These are phyloP conservation scores for Sebastes schlegelii DNA, from an alignment of 2,113 vertebrate species.

Conservation along the genomic window DNA sequence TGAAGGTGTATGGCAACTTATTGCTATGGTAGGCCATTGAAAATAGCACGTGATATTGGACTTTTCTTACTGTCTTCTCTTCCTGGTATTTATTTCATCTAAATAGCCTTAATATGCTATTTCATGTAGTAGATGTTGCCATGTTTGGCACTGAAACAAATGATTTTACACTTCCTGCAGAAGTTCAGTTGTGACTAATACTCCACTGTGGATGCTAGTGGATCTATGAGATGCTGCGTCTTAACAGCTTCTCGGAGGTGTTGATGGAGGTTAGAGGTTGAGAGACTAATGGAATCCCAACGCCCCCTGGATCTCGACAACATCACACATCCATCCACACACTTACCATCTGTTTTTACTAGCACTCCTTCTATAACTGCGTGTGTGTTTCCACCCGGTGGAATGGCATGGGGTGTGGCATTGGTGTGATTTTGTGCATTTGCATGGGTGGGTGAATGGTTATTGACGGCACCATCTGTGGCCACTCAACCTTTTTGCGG, in stretches of 20 bases:
- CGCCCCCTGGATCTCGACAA: constrained; percentile 46
- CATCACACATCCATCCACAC: constrained; percentile 54
- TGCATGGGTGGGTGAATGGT: constrained; percentile 61
- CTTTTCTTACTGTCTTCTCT: not conserved
- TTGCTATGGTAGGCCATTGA: not conserved
- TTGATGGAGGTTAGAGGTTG: constrained; percentile 46
- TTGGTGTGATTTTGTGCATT: constrained; percentile 45
- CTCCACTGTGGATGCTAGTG: not conserved
- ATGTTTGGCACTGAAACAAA: not conserved
- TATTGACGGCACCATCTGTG: constrained; percentile 84
- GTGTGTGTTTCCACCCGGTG: constrained; percentile 25
- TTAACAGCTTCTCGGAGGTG: constrained; percentile 44
- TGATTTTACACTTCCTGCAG: not conserved
- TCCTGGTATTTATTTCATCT: not conserved
- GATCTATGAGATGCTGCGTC: not conserved
- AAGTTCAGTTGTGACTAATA: not conserved
- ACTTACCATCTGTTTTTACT: constrained; percentile 64
- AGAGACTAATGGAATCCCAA: constrained; percentile 60
- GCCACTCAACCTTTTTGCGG: constrained; percentile 69
- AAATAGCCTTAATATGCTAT: not conserved
- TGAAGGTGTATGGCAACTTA: not conserved
- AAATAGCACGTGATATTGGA: not conserved
- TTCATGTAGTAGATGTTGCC: not conserved
- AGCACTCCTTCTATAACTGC: constrained; percentile 12
- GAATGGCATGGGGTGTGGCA: constrained; percentile 53